Evolutionary conservation across 2,797 vertebrate genomes (phyloP).

Genomic region (Argya squamiceps): DNA sequence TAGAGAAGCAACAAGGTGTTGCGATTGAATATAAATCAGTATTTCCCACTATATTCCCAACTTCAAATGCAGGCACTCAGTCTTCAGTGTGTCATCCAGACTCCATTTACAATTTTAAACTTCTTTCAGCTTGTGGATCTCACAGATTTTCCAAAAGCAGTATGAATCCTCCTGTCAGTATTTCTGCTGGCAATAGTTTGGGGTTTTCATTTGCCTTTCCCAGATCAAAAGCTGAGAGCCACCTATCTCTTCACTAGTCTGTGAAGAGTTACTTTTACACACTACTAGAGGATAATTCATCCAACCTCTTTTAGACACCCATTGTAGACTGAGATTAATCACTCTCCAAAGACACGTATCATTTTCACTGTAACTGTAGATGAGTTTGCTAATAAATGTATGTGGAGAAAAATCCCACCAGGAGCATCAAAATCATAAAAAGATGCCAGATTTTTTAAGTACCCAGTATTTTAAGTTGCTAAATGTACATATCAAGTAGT

Average conservation of each 20-base stretch:
- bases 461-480: background rate
- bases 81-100: background rate
- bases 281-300: background rate
- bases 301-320: background rate
- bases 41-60: background rate
- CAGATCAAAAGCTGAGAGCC: background rate
- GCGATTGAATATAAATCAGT: constrained; percentile 22
- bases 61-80: background rate
- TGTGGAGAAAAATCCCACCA: background rate
- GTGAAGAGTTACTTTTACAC: background rate
- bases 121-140: background rate
- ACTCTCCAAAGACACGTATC: background rate
- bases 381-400: background rate
- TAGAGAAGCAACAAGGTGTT: constrained; percentile 14
- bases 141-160: background rate
- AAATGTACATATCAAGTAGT: background rate
- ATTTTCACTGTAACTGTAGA: background rate
- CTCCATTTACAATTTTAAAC: background rate
- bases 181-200: background rate
- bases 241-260: background rate
- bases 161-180: constrained; percentile 25
- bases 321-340: background rate
- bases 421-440: background rate
- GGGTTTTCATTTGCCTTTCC: background rate
- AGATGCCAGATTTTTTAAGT: background rate